Evolutionary conservation across 2,113 vertebrate species (phyloP), one percentile per base, ranked within the genome.

Genomic region (Podarcis cretensis): DNA sequence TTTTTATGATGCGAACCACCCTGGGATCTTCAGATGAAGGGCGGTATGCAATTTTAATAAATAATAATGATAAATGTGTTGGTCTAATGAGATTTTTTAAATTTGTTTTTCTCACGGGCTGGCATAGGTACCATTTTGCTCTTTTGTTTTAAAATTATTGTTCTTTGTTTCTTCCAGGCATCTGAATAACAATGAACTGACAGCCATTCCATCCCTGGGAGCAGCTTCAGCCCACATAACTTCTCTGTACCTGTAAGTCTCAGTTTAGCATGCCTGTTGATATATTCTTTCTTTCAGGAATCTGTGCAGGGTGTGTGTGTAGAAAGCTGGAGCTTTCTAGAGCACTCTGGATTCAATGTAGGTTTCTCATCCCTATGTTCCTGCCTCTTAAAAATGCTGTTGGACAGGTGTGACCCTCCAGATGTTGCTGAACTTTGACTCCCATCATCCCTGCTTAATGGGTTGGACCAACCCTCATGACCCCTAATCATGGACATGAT

Each of bases 141-240:
- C 20, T 74, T 73, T 59, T 90, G 40, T 77, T 77, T 20, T 77
- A 81, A 71, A 94, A n/a, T 25, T 6, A 5, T 71, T 35, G 2
- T 48, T 59, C 32, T 77, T 1, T 95, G 78, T 96, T 92, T 90
- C n/a, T 97, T 97, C 78, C 96, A 99, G 99, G 93, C 96, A 95
- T 79, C 95, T 99, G 96, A 98, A 97, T 95, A 97, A 98, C 97
- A 99, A 99, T 13, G 97, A 98, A 91, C 95, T 99, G 97, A 98
- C 96, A 16, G 89, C 97, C 73, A 96, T 99, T 87, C 99, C 99
- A 1, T 97, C 96, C 77, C 97, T 99, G 85, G 98, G 98, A 84
- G 81, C 92, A 0, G 96, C 97, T 65, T 96, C 98, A 25, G 81
- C 97, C 48, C 94, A 86, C 0, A 21, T 99, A 81, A 90, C 95